phyloP scores from a whole-genome alignment of 2,797 vertebrate genomes.

The Otolemur crassicaudatus region DNA sequence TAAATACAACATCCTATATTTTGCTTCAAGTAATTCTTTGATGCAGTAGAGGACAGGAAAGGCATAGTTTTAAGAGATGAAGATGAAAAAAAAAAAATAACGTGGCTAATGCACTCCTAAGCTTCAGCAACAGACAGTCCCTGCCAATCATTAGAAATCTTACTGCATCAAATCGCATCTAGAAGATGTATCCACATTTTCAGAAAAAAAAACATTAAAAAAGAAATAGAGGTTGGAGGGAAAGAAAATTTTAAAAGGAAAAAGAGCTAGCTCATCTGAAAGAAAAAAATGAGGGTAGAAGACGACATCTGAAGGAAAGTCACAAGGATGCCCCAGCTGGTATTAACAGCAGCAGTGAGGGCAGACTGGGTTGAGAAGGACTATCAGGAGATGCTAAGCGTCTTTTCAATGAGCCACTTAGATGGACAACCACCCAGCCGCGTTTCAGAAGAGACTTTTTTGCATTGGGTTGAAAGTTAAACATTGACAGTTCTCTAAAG shows the following conservation, averaged over 20 bases:
- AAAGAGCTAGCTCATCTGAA: not conserved
- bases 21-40: constrained; percentile 1
- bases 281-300: not conserved
- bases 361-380: not conserved
- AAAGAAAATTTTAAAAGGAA: not conserved
- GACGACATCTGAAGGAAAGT: not conserved
- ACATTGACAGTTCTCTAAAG: not conserved
- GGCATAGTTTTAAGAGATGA: not conserved
- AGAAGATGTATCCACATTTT: not conserved
- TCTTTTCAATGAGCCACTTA: not conserved
- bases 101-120: not conserved
- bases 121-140: not conserved
- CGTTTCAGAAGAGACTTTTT: not conserved
- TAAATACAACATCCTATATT: not conserved
- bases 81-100: not conserved
- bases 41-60: not conserved
- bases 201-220: not conserved
- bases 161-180: not conserved
- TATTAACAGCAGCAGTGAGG: not conserved
- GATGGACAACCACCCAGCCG: not conserved
- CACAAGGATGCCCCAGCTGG: not conserved
- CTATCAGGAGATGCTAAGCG: not conserved
- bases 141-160: not conserved
- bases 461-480: not conserved
- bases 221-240: not conserved